These are phyloP conservation scores for Trichechus manatus DNA, from an alignment of 2,113 vertebrate genomes.

Conservation along the genomic window DNA sequence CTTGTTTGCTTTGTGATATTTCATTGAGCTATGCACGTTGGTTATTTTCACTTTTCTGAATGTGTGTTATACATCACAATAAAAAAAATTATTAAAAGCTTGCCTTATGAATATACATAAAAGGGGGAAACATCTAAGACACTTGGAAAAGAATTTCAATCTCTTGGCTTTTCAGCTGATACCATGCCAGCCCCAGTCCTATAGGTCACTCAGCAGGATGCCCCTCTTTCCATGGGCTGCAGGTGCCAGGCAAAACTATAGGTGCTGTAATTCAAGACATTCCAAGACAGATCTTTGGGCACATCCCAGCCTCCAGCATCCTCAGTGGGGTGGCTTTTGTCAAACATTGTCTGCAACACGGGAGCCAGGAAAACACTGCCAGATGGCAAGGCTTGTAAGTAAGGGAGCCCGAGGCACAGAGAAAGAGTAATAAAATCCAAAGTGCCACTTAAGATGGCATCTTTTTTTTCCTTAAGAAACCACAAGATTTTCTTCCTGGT, in stretches of 20 bases:
- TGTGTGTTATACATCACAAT: not conserved
- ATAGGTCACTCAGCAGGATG: not conserved
- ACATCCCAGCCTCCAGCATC: not conserved
- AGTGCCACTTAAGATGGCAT: not conserved
- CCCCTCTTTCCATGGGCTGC: not conserved
- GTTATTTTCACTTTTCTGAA: conserved; percentile 9
- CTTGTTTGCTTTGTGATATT: not conserved
- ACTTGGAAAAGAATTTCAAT: not conserved
- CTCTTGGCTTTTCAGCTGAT: not conserved
- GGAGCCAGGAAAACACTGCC: conserved; percentile 45
- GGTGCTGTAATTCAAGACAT: not conserved
- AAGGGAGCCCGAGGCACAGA: not conserved
- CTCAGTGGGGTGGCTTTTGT: not conserved
- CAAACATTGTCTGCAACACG: not conserved
- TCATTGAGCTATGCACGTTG: not conserved
- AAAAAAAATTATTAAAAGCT: not conserved
- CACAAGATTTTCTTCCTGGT: not conserved
- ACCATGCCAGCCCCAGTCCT: not conserved
- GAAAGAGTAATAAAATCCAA: conserved; percentile 47
- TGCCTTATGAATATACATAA: conserved; percentile 1
- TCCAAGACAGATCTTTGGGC: not conserved
- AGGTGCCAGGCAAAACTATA: not conserved
- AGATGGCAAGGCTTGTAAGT: conserved; percentile 43
- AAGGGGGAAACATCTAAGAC: not conserved
- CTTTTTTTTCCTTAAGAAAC: not conserved